Evolutionary conservation across 1,140 invertebrate genomes (phyloP).

Genomic region (Panagrolaimus sp.): DNA sequence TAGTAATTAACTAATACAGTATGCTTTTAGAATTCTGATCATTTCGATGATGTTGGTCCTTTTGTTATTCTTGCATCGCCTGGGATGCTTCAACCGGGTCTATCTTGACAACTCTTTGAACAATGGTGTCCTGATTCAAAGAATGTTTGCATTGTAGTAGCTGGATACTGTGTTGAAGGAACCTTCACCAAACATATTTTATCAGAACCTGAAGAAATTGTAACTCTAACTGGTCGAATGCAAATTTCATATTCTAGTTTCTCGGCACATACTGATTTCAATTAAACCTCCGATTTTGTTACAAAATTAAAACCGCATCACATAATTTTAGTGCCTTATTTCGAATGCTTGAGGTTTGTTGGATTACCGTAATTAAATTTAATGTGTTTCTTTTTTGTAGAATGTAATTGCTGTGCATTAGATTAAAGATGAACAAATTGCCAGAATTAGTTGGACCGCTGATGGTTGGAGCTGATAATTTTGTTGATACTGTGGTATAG

Average conservation of each 20-base stretch:
- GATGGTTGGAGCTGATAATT: conserved; percentile 5
- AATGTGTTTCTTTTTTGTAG: background rate
- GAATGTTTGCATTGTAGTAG: conserved; percentile 96
- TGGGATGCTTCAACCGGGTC: conserved; percentile 98
- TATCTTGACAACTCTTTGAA: conserved; percentile 94
- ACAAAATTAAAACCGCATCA: conserved; percentile 85
- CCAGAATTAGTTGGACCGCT: conserved; percentile 8
- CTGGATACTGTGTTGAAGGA: conserved; percentile 97
- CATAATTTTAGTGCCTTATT: conserved; percentile 84
- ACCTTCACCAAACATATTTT: conserved; percentile 89
- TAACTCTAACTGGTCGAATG: conserved; percentile 88
- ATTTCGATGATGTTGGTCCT: conserved; percentile 97
- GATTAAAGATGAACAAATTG: conserved; percentile 7
- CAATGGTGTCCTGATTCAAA: conserved; percentile 74
- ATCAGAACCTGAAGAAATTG: conserved; percentile 94
- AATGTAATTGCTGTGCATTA: conserved; percentile 1
- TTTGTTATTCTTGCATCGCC: conserved; percentile 98
- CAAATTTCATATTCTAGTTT: conserved; percentile 96
- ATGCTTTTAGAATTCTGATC: conserved; percentile 78
- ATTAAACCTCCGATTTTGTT: conserved; percentile 96
- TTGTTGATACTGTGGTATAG: conserved; percentile 9
- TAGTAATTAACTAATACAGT: background rate
- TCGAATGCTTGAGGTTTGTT: conserved; percentile 13
- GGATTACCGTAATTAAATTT: too few species aligned
- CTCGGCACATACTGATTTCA: conserved; percentile 97